Conservation (phyloP, 1,140 invertebrate genomes). For the Colletes latitarsis region DNA sequence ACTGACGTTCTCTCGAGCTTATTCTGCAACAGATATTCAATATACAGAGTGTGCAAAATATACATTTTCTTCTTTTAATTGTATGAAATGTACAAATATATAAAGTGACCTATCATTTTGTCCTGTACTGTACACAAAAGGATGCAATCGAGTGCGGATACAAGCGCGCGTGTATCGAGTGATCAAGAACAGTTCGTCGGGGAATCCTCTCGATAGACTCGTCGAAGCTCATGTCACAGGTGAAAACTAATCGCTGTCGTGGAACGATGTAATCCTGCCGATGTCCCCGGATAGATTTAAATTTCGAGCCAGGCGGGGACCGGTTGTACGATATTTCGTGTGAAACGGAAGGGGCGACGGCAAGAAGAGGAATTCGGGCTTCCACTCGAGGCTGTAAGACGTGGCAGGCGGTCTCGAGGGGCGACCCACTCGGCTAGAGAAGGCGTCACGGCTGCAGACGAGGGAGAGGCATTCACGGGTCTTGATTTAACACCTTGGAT, state of each 20-base stretch:
- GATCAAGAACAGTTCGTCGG: no score
- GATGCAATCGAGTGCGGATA: no score
- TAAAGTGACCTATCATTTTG: no score
- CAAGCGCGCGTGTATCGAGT: no score
- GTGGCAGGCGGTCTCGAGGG: conserved; percentile 61
- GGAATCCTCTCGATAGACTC: no score
- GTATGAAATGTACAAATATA: no score
- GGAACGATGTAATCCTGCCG: not conserved
- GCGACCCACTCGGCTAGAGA: conserved; percentile 68
- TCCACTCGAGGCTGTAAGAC: conserved; percentile 56
- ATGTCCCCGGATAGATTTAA: conserved; percentile 6
- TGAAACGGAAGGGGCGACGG: conserved; percentile 11
- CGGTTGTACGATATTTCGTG: conserved; percentile 44
- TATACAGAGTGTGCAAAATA: no score
- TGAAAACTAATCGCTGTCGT: not conserved
- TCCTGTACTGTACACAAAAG: no score
- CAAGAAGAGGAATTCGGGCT: conserved; percentile 62
- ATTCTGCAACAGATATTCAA: no score
- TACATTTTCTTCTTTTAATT: no score
- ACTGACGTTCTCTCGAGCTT: no score
- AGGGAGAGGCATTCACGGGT: conserved; percentile 64
- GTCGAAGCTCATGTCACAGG: not conserved
- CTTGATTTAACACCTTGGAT: conserved; percentile 78
- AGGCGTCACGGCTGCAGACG: conserved; percentile 68
- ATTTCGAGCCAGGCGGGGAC: not conserved